Base-by-base conservation (phyloP, 2,888 invertebrate genomes). In the Siphlonurus alternatus region DNA sequence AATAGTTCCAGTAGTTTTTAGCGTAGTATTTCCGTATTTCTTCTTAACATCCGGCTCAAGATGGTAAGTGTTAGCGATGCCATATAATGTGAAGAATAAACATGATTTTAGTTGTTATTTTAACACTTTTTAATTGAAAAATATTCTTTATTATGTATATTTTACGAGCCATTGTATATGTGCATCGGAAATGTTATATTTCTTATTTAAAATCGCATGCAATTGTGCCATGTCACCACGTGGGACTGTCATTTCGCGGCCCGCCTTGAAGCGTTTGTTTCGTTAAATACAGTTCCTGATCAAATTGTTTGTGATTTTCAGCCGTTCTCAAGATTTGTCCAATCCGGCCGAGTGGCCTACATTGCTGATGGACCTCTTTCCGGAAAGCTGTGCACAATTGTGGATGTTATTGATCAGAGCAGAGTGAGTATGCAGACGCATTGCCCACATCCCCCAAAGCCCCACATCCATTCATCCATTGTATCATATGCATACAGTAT, bases 371-470 rank as follows among this genome's bases (percentile, higher is more conserved):
- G 99, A 63, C 83, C 85, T 66, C 79, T 93, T 73, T 87, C 88
- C 76, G 97, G 97, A 70, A 96, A 96, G 79, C 81, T 98, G 66
- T 88, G 91, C 71, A 85, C 89, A 73, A 94, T 99, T 75, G 94
- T 98, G 67, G 95, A 99, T 77, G 85, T 98, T 72, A 93, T 99
- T 73, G 96, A 99, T 77, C 96, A 97, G 81, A 98, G 94, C 74
- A 87, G 94, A 78, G 86, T 86, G 76, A 78, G 79, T 73, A 66
- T 5, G n/a, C n/a, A n/a, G n/a, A n/a, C n/a, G n/a, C n/a, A n/a
- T n/a, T n/a, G n/a, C n/a, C n/a, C n/a, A n/a, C n/a, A n/a, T n/a
- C n/a, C n/a, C n/a, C n/a, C n/a, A n/a, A n/a, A n/a, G n/a, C n/a
- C n/a, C n/a, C n/a, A n/a, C n/a, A n/a, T n/a, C n/a, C n/a, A 23